These are phyloP conservation scores for Marmota monax DNA, from an alignment of 2,113 vertebrate genomes.

Conservation along the genomic window DNA sequence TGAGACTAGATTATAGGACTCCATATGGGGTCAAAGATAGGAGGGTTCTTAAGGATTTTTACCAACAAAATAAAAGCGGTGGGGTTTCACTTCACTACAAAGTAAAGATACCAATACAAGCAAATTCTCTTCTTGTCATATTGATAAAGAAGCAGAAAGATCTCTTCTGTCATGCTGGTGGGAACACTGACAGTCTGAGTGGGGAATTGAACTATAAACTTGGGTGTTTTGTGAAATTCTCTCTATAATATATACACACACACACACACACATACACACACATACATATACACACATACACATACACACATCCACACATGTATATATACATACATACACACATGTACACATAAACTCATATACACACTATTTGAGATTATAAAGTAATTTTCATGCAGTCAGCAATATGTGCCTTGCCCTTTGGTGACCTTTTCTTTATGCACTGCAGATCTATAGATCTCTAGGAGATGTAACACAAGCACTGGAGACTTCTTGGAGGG, in stretches of 20 bases:
- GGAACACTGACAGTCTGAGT: neutral
- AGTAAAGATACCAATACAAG: slow-evolving; percentile 81
- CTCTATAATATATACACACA: neutral
- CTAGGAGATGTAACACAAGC: neutral
- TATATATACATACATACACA: neutral
- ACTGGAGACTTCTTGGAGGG: neutral
- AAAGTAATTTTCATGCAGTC: neutral
- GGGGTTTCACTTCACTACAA: slow-evolving; percentile 81
- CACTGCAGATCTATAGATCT: neutral
- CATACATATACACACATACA: neutral
- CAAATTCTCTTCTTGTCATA: slow-evolving; percentile 76
- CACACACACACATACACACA: neutral
- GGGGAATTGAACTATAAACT: slow-evolving; percentile 57
- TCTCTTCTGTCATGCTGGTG: neutral
- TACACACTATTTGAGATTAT: neutral
- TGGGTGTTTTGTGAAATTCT: slow-evolving; percentile 34
- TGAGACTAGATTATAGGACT: slow-evolving; percentile 86
- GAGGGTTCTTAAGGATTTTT: slow-evolving; percentile 82
- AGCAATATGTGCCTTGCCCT: neutral
- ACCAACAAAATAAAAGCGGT: slow-evolving; percentile 84
- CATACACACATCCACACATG: no score
- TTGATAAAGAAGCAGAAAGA: slow-evolving; percentile 69
- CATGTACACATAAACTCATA: neutral
- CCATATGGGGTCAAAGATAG: slow-evolving; percentile 84
- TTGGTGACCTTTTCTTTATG: neutral